Evolutionary conservation across 2,797 vertebrate genomes (phyloP).

Genomic region (Phyllotis vaccarum): DNA sequence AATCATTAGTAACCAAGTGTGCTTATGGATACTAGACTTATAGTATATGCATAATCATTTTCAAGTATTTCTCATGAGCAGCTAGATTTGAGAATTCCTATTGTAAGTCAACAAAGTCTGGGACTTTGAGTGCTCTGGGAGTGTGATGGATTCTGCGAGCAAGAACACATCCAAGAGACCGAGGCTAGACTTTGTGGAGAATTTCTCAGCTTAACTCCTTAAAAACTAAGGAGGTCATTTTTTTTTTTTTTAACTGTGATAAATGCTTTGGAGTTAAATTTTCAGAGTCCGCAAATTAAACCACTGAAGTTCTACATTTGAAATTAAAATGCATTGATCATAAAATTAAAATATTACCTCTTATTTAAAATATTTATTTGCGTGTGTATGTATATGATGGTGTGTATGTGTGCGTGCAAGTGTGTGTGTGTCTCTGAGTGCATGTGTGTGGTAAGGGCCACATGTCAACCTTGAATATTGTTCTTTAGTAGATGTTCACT

Average conservation of each 20-base stretch:
- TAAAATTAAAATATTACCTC: constrained; percentile 15
- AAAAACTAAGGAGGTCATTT: neutral
- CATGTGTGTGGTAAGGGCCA: neutral
- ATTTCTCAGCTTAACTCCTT: neutral
- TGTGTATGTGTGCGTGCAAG: neutral
- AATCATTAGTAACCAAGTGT: neutral
- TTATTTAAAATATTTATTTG: neutral
- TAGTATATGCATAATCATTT: neutral
- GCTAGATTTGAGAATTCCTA: neutral
- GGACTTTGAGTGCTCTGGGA: neutral
- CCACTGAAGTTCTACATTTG: neutral
- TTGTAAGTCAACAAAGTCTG: neutral
- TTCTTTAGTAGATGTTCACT: neutral
- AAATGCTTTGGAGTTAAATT: constrained; percentile 9
- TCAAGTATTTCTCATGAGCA: neutral
- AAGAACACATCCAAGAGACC: neutral
- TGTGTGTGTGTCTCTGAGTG: neutral
- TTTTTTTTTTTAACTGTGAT: neutral
- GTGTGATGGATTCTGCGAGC: neutral
- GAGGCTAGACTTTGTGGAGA: neutral
- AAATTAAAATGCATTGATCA: constrained; percentile 17
- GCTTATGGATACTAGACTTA: neutral
- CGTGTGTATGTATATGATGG: neutral
- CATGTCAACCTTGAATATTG: neutral
- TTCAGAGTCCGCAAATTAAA: neutral